Evolutionary conservation across 2,797 vertebrate genomes (phyloP).

Genomic region (Babyrousa celebensis): DNA sequence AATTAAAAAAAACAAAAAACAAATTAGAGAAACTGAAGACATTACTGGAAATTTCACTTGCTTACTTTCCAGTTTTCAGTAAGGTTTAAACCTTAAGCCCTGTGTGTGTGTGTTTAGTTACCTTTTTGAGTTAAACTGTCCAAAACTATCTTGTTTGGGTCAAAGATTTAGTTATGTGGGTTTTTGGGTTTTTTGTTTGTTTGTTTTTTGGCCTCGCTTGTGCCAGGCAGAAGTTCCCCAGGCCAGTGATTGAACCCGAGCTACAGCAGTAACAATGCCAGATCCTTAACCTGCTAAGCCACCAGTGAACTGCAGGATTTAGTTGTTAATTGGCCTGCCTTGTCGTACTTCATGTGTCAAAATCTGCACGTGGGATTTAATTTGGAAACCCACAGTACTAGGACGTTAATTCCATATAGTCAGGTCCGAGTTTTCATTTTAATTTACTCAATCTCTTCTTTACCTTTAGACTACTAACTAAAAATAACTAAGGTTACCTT

Average conservation of each 20-base stretch:
- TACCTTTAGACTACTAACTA: background rate
- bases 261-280: no score
- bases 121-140: conserved; percentile 36
- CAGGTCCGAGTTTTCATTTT: conserved; percentile 66
- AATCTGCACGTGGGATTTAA: background rate
- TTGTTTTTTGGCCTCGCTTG: no score
- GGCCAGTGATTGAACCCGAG: no score
- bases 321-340: background rate
- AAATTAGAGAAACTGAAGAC: background rate
- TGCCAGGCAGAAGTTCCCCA: no score
- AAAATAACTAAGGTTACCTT: background rate
- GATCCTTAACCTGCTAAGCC: no score
- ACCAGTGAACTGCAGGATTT: background rate
- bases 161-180: background rate
- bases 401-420: conserved; percentile 22
- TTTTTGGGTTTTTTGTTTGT: no score
- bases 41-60: conserved; percentile 38
- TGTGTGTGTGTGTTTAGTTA: background rate
- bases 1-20: no score
- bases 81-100: background rate
- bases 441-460: conserved; percentile 44
- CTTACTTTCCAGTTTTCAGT: conserved; percentile 35
- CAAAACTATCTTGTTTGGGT: conserved; percentile 46
- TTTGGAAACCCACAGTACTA: background rate
- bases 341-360: background rate